Conservation (phyloP, 1,140 invertebrate species). For the Drosophila repleta region DNA sequence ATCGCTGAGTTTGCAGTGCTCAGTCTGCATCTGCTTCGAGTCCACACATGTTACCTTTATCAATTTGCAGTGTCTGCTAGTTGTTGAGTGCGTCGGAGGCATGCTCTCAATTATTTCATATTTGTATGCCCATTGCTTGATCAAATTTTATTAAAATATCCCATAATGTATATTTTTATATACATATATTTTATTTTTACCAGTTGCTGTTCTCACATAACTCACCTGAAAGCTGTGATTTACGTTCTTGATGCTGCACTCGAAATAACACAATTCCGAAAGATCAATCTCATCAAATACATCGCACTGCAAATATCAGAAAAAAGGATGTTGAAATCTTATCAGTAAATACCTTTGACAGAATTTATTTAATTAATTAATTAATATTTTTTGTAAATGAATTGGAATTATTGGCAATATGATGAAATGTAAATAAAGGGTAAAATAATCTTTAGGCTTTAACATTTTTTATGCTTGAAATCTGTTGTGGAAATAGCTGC, state of each 20-base stretch:
- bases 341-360: not conserved
- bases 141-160: too few relatives aligned
- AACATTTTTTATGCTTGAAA: not conserved
- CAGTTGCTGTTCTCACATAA: not conserved
- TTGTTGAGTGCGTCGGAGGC: too few relatives aligned
- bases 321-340: not conserved
- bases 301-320: constrained; percentile 88
- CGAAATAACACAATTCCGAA: constrained; percentile 92
- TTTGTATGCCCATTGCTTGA: too few relatives aligned
- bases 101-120: too few relatives aligned
- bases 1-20: too few relatives aligned
- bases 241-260: constrained; percentile 93
- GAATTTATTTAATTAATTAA: not conserved
- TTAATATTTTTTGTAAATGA: too few relatives aligned
- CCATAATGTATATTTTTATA: too few relatives aligned
- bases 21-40: too few relatives aligned
- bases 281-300: constrained; percentile 94
- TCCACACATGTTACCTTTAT: too few relatives aligned
- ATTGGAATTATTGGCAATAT: too few relatives aligned
- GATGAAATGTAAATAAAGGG: not conserved
- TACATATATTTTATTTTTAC: too few relatives aligned
- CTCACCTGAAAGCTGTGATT: constrained; percentile 94
- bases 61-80: too few relatives aligned
- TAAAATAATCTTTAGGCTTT: not conserved
- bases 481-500: constrained; percentile 2